Evolutionary conservation across 2,113 vertebrate species (phyloP).

Genomic region (Laticauda colubrina): DNA sequence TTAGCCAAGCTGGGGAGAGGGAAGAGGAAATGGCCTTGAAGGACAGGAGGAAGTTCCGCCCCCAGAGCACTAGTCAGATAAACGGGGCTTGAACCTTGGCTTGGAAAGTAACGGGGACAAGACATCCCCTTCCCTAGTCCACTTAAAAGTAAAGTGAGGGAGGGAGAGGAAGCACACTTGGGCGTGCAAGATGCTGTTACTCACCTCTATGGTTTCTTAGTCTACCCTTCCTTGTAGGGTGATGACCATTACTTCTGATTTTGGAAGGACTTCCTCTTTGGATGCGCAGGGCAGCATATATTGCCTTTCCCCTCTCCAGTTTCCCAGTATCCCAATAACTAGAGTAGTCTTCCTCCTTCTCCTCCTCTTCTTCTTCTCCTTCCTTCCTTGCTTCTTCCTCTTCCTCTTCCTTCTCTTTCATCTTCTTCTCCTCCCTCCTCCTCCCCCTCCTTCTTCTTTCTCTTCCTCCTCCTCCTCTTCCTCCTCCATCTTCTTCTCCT

Average conservation of each 20-base stretch:
- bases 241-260: background rate
- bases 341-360: too few relatives aligned
- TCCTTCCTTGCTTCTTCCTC: too few relatives aligned
- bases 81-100: background rate
- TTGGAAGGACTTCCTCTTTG: too few relatives aligned
- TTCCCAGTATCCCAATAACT: background rate
- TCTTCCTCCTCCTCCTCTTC: too few relatives aligned
- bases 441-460: too few relatives aligned
- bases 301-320: background rate
- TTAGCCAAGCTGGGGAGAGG: background rate
- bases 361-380: too few relatives aligned
- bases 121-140: background rate
- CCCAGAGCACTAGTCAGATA: background rate
- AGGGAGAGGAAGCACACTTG: background rate
- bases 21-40: background rate
- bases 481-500: rapidly evolving
- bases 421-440: rapidly evolving
- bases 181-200: background rate
- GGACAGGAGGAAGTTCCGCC: background rate
- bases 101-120: background rate
- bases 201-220: background rate
- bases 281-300: rapidly evolving
- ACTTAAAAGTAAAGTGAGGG: background rate
- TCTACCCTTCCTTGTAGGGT: background rate
- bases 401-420: too few relatives aligned